Base-by-base conservation (phyloP, 2,113 vertebrate genomes). In the Progne subis region DNA sequence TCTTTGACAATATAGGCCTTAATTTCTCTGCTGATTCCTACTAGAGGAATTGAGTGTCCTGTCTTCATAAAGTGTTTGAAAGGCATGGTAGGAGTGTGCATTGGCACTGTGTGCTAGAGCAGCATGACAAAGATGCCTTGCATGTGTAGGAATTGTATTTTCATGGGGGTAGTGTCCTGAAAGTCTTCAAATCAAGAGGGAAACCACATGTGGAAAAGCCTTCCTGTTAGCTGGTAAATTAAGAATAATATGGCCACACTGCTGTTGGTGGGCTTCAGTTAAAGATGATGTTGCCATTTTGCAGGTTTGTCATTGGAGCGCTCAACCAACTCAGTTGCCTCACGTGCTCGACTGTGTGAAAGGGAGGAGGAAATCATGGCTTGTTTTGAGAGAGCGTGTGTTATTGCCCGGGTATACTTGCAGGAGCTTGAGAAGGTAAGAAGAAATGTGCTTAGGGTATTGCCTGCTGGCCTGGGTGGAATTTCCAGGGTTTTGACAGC, bases 361-460 rank as follows among this genome's bases (percentile, higher is more conserved):
- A 98, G 98, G 79, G 98, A 99, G 89, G 99, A 99, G 94, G 99
- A 99, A 69, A 98, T 98, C 85, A 97, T 99, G 90, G 96, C 98
- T 95, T 99, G 99, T 81, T 99, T 99, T 92, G 98, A 99, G 94
- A 98, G 96, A 88, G 99, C 99, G 0, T 99, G 98, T 80, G 98
- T 99, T 68, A 94, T 98, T 20, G 98, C 98, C 17, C 98, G 99
- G 89, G 98, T 99, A 31, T 99, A 98, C 96, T 97, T 99, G 90
- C 99, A 99, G 95, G 99, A 99, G 83, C 96, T 99, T 52, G 99
- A 99, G 70, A 99, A 99, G 99, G 99, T 99, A 92, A 97, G 97
- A 60, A 65, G 63, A 80, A 90, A 61, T 4, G 5, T 82, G 10
- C 39, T 74, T 29, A 43, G 8, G 34, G 9, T 72, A 26, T 59